phyloP scores from a whole-genome alignment of 2,888 invertebrate species.

The Galeopsomyia nigrocyanea region DNA sequence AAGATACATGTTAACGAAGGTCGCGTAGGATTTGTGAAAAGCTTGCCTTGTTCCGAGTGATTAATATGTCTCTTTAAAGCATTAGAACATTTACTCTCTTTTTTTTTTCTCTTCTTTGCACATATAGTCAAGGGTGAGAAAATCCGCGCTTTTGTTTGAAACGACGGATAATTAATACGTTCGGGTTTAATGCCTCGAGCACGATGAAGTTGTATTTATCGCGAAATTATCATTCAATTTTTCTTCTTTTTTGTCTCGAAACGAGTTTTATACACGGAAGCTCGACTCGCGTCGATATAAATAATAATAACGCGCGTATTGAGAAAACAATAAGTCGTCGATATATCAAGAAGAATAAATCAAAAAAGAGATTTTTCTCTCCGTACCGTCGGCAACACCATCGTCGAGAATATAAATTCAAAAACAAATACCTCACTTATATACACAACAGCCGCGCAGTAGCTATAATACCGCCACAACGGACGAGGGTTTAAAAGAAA shows the following conservation, averaged over 20 bases:
- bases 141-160: no score
- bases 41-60: not conserved
- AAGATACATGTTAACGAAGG: not conserved
- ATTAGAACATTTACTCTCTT: no score
- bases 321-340: slow-evolving; percentile 19
- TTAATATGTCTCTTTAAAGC: slow-evolving; percentile 1
- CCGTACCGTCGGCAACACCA: slow-evolving; percentile 12
- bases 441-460: no score
- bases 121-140: no score
- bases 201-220: not conserved
- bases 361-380: not conserved
- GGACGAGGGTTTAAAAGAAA: not conserved
- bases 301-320: no score
- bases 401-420: slow-evolving; percentile 38
- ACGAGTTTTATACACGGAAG: no score
- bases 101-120: no score
- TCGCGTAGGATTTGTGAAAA: slow-evolving; percentile 3
- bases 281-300: no score
- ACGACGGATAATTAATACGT: no score
- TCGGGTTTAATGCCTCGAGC: not conserved
- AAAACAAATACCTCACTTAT: slow-evolving; percentile 40
- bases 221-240: no score
- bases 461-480: not conserved
- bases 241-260: no score
- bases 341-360: slow-evolving; percentile 25